These are phyloP conservation scores for Casuarius casuarius DNA, from an alignment of 2,113 vertebrate species.

Conservation along the genomic window DNA sequence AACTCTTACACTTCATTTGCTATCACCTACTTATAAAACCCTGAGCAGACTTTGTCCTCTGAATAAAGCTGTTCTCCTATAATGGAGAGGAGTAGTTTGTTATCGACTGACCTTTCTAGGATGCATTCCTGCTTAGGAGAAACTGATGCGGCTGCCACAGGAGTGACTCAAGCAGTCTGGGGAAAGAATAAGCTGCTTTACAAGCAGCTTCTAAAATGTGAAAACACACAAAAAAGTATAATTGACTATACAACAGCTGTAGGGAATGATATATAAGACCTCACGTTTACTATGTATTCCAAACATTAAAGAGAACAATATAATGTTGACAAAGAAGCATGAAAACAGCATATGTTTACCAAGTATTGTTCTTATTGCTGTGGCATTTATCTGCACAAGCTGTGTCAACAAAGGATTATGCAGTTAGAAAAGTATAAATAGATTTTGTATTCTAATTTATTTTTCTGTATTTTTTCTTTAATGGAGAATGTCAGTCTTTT, in stretches of 20 bases:
- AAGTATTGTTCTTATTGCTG: background rate
- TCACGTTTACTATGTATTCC: background rate
- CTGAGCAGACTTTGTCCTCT: background rate
- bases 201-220: constrained; percentile 16
- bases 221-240: background rate
- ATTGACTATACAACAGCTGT: background rate
- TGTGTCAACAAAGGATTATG: background rate
- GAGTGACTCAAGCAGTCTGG: background rate
- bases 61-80: background rate
- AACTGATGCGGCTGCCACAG: background rate
- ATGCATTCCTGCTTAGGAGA: background rate
- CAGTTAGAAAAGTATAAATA: constrained; percentile 4
- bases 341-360: background rate
- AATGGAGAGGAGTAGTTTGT: background rate
- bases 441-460: background rate
- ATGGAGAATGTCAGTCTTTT: background rate
- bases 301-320: background rate
- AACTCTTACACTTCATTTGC: background rate
- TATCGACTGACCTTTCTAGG: background rate
- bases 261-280: background rate
- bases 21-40: background rate
- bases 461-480: background rate
- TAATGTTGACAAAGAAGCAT: background rate
- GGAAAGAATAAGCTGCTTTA: background rate
- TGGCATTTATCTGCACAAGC: background rate